Conservation (phyloP, 2,888 invertebrate genomes). For the Eledone cirrhosa region DNA sequence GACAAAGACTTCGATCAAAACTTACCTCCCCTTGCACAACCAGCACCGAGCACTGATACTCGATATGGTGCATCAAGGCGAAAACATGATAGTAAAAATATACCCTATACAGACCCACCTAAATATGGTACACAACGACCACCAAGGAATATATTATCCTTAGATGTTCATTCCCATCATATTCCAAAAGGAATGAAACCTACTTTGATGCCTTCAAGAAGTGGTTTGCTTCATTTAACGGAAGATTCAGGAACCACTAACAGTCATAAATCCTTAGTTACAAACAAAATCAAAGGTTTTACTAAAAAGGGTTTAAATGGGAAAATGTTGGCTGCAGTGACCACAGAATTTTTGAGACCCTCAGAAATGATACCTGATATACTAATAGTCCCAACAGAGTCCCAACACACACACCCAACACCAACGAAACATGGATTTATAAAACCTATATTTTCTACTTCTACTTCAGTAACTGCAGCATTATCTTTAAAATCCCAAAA, state of each 20-base stretch:
- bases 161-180: neutral
- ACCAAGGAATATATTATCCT: constrained; percentile 15
- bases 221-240: constrained; percentile 19
- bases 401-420: constrained; percentile 3
- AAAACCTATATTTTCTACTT: neutral
- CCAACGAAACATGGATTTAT: neutral
- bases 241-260: constrained; percentile 9
- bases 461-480: constrained; percentile 12
- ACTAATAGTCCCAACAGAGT: neutral
- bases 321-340: constrained; percentile 1
- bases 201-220: neutral
- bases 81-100: neutral
- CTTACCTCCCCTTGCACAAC: neutral
- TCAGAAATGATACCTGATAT: constrained; percentile 24
- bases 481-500: constrained; percentile 9
- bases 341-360: constrained; percentile 14
- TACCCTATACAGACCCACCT: neutral
- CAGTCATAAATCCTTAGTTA: neutral
- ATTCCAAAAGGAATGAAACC: neutral
- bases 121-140: constrained; percentile 21
- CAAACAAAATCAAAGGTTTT: neutral
- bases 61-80: too few relatives aligned
- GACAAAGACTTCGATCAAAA: too few relatives aligned
- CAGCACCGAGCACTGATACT: neutral
- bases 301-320: neutral